A percentile compares a stretch with the other conserved stretches of the same genome.
Conservation (phyloP, 2,113 vertebrate species). For the Neotoma lepida region DNA sequence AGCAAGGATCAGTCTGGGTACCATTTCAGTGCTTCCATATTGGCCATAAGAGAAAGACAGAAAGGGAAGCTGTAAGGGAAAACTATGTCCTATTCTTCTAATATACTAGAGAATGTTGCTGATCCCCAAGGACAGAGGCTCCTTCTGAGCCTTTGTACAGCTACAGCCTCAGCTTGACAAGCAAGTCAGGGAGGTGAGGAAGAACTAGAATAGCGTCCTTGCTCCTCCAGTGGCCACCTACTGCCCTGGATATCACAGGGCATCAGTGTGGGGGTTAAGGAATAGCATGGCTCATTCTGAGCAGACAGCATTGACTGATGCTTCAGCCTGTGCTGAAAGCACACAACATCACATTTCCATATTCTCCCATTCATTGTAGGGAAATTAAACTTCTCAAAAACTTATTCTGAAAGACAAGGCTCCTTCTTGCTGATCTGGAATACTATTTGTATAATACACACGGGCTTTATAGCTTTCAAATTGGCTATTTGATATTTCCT, state of each 20-base stretch:
- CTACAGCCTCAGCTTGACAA: constrained; percentile 61
- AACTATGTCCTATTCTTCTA: constrained; percentile 63
- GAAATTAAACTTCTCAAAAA: neutral
- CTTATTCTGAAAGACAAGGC: neutral
- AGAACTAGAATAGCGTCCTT: neutral
- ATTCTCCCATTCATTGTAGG: neutral
- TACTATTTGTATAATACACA: neutral
- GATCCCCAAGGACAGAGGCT: constrained; percentile 31
- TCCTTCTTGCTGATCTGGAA: neutral
- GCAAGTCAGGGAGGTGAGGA: constrained; percentile 53
- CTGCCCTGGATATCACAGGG: constrained; percentile 29
- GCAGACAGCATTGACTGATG: neutral
- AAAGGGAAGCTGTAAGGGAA: neutral
- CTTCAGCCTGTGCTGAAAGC: constrained; percentile 34
- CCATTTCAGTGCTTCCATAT: constrained; percentile 59
- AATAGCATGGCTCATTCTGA: constrained; percentile 15
- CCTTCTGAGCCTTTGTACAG: constrained; percentile 22
- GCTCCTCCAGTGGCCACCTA: neutral
- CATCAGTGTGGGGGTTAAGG: constrained; percentile 27
- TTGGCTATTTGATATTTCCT: neutral
- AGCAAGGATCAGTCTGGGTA: constrained; percentile 72
- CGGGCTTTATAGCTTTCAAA: neutral
- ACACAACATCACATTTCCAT: neutral
- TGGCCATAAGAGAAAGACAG: constrained; percentile 37
- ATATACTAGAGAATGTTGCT: constrained; percentile 42